Evolutionary conservation across 2,888 invertebrate species (phyloP).

Genomic region (Hirudinaria manillensis): DNA sequence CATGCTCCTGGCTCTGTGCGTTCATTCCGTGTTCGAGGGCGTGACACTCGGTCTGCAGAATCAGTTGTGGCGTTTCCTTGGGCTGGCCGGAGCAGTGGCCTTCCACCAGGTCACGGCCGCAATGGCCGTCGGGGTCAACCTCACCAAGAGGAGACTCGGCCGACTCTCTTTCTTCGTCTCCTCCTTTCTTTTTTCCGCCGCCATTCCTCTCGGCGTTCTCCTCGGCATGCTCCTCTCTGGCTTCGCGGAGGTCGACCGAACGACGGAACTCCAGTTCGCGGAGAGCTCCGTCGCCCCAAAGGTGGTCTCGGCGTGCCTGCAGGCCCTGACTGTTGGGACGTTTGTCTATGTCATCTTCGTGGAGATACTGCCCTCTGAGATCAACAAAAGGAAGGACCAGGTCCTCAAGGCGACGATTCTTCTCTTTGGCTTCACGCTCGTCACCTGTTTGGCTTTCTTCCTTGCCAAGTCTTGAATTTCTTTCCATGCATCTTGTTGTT

Average conservation of each 20-base stretch:
- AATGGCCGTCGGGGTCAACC: constrained; percentile 49
- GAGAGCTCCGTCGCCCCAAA: constrained; percentile 38
- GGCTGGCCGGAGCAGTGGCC: constrained; percentile 49
- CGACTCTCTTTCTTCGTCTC: constrained; percentile 41
- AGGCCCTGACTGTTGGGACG: constrained; percentile 50
- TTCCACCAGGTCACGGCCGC: constrained; percentile 50
- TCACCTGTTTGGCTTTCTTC: constrained; percentile 12
- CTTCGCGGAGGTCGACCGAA: constrained; percentile 10
- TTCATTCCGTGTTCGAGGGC: constrained; percentile 53
- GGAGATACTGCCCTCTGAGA: constrained; percentile 47
- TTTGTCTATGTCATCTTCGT: constrained; percentile 52
- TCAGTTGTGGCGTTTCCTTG: constrained; percentile 41
- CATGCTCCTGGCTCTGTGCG: constrained; percentile 48
- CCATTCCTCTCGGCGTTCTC: constrained; percentile 49
- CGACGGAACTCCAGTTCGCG: constrained; percentile 41
- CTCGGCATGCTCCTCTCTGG: constrained; percentile 43
- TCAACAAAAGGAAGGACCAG: constrained; percentile 35
- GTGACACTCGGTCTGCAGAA: constrained; percentile 51
- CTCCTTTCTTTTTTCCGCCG: constrained; percentile 44
- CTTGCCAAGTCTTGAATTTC: background rate
- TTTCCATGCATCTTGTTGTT: no score
- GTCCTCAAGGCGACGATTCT: constrained; percentile 27
- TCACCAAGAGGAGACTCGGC: constrained; percentile 43
- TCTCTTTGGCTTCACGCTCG: constrained; percentile 19
- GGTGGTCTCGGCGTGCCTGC: constrained; percentile 47